Conservation (phyloP, 2,113 vertebrate species). For the Raphicerus campestris region DNA sequence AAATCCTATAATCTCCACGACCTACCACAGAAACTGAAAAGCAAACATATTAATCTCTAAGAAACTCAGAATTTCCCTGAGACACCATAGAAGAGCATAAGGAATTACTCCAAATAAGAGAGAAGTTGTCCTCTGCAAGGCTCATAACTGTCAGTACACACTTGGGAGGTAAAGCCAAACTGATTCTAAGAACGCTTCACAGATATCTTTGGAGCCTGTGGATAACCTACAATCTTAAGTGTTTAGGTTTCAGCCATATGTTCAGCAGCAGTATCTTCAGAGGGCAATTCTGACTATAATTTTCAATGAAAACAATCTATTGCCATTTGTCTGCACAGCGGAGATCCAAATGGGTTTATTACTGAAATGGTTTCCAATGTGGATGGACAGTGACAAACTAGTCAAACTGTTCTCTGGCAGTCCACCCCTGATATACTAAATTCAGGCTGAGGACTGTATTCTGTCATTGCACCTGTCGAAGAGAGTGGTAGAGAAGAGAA, state of each 20-base stretch:
- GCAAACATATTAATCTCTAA: not conserved
- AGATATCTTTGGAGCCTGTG: not conserved
- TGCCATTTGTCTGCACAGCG: conserved; percentile 45
- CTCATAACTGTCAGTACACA: not conserved
- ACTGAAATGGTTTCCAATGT: not conserved
- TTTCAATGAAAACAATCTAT: conserved; percentile 53
- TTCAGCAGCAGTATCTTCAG: conserved; percentile 6
- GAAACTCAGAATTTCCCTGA: not conserved
- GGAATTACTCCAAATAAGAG: not conserved
- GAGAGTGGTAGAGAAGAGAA: not conserved
- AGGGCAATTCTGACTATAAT: conserved; percentile 50
- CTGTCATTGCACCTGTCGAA: not conserved
- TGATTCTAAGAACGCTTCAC: not conserved
- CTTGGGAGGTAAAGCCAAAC: not conserved
- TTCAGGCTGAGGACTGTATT: not conserved
- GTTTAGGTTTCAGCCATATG: not conserved
- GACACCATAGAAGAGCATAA: not conserved
- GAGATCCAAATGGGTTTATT: conserved; percentile 33
- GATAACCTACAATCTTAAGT: not conserved
- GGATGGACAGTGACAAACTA: not conserved
- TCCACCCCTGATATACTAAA: not conserved
- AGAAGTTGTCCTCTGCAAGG: not conserved
- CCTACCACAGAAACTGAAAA: not conserved
- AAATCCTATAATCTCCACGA: not conserved
- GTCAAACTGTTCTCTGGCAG: not conserved